Evolutionary conservation across 1,140 invertebrate species (phyloP), one percentile per base, ranked within the genome.

Genomic region (Neodiprion lecontei): DNA sequence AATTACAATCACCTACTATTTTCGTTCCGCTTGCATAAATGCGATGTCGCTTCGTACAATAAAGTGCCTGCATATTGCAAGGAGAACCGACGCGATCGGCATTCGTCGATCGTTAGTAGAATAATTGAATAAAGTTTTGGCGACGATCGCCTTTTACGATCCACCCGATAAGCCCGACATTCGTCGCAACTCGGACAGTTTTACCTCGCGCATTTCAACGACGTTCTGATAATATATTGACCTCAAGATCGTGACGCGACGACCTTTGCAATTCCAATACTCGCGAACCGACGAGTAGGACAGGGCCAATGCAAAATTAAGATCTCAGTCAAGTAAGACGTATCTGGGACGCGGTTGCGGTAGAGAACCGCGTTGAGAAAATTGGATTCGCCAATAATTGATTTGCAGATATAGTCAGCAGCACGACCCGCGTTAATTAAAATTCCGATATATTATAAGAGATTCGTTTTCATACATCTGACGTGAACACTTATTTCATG

Each of bases 11-110:
- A 40, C 28, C 28, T 40, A 40, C 28, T 5, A 40, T 23, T 76
- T 76, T 21, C 69, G 11, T 1, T 12, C 7, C 7, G 4, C 3
- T 71, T 70, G n/a, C n/a, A 23, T n/a, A 17, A 2, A 66, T 66
- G 65, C n/a, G 7, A 21, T 7, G 5, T n/a, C n/a, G n/a, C 65
- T 66, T 7, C 21, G 21, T 66, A 66, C 21, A 7, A 77, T 76
- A 73, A 69, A 74, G 48, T 40, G 28, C 28, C 28, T 40, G 5
- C 28, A 5, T 40, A 40, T 21, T 40, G 28, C 1, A 40, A 40
- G 5, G 28, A 3, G 28, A 40, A 40, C 5, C 53, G n/a, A 61
- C 4, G 11, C 53, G 53, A 61, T 5, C 53, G 53, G 53, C 4
- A 17, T 12, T 61, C 53, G n/a, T 17, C 53, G 53, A 61, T 61